Conservation (phyloP, 2,888 invertebrate species). For the Plemyria rubiginata region DNA sequence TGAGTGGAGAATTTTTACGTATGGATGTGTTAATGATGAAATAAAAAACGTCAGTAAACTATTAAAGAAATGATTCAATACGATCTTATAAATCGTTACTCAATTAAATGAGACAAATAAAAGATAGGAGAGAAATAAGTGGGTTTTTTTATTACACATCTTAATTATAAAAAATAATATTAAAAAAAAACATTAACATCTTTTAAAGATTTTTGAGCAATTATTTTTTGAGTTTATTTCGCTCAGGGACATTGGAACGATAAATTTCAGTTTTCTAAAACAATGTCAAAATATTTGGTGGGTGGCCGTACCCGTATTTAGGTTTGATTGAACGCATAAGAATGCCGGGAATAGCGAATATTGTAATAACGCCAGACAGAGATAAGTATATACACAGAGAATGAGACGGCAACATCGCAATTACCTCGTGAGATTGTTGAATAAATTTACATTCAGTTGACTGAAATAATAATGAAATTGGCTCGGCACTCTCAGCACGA, state of each 20-base stretch:
- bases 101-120: too few species aligned
- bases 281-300: constrained; percentile 14
- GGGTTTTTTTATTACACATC: too few species aligned
- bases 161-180: too few species aligned
- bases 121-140: too few species aligned
- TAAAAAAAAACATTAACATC: too few species aligned
- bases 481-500: constrained; percentile 76
- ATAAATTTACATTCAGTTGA: constrained; percentile 85
- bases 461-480: constrained; percentile 86
- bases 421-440: constrained; percentile 85
- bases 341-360: constrained; percentile 72
- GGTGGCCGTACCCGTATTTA: constrained; percentile 59
- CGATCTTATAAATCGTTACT: too few species aligned
- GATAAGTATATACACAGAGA: constrained; percentile 48
- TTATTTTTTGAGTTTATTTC: too few species aligned
- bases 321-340: constrained; percentile 83
- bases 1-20: too few species aligned
- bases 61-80: too few species aligned
- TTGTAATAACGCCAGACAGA: constrained; percentile 55
- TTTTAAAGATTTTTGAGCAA: too few species aligned
- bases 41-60: too few species aligned
- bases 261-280: constrained; percentile 16
- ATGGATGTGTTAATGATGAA: too few species aligned
- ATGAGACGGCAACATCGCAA: constrained; percentile 71
- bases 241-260: background rate